Evolutionary conservation across 2,888 invertebrate species (phyloP), one percentile per base, ranked within the genome.

Genomic region (Drosophila monieri): DNA sequence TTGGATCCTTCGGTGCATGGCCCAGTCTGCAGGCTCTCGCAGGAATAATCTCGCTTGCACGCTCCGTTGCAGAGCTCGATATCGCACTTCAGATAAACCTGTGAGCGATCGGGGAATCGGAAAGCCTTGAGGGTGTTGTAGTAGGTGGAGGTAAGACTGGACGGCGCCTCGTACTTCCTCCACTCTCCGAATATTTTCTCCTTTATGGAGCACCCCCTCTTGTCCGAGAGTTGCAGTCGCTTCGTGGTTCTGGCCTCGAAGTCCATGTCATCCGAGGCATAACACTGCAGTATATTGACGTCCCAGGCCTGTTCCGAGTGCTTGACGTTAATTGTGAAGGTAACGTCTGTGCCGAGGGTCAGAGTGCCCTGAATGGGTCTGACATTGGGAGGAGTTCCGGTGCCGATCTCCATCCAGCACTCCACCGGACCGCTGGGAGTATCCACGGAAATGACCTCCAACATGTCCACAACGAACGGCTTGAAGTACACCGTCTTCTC

Each of bases 361-460:
- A 95, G 92, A 5, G 94, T 94, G 74, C 93, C 91, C 88, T 94
- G 94, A 77, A 94, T 94, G 18, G 88, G 86, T 1, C 68, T 95
- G 72, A 93, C 92, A 86, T 95, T 89, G 25, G 95, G 95, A 89
- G 94, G 95, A 74, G 93, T 92, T 84, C 95, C 95, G 75, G 93
- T 93, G 79, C 94, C 94, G 66, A 95, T 95, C 76, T 95, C 95
- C 95, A 95, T 95, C 95, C 95, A 95, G 90, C 95, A 95, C 78
- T 95, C 94, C 0, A 95, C 93, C 0, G 94, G 93, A 3, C 94
- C 94, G 12, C 93, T 93, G 0, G 93, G 93, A 0, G 94, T 94
- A 21, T 94, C 93, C 0, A 95, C 94, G 0, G 94, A 94, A 2
- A 95, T 93, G 0, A 95, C 94, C 78, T 95, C 94, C 23, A 95